Evolutionary conservation across 2,888 invertebrate species (phyloP).

Genomic region (Aricia artaxerxes): DNA sequence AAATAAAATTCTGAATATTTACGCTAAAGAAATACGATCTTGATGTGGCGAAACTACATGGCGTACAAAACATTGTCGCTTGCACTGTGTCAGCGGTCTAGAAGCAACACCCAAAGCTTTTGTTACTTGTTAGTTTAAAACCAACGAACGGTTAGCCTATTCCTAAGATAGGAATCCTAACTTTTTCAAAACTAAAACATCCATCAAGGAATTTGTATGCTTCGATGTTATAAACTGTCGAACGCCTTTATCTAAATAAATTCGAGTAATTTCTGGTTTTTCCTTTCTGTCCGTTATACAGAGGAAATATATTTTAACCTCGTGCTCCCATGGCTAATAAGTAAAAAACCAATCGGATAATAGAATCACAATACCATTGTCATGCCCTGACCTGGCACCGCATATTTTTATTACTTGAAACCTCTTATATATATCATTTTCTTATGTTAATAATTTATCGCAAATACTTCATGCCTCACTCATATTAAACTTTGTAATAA

Average conservation of each 20-base stretch:
- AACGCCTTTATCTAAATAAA: too few species aligned
- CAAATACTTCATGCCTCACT: background rate
- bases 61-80: slow-evolving; percentile 73
- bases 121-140: slow-evolving; percentile 48
- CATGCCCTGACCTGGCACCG: background rate
- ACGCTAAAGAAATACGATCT: slow-evolving; percentile 76
- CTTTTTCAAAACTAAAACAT: background rate
- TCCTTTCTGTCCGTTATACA: background rate
- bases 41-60: slow-evolving; percentile 65
- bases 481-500: background rate
- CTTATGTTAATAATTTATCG: background rate
- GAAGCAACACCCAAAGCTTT: slow-evolving; percentile 57
- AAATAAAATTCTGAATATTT: slow-evolving; percentile 59
- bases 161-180: too few species aligned
- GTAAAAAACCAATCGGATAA: background rate
- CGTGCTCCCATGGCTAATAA: background rate
- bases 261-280: too few species aligned
- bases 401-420: too few species aligned
- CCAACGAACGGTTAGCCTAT: background rate
- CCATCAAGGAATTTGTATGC: background rate
- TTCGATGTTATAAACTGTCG: too few species aligned
- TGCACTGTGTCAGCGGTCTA: slow-evolving; percentile 72
- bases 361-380: background rate
- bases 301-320: background rate
- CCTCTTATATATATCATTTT: too few species aligned